Conservation (phyloP, 2,888 invertebrate species). For the Drosophila buzzatii region DNA sequence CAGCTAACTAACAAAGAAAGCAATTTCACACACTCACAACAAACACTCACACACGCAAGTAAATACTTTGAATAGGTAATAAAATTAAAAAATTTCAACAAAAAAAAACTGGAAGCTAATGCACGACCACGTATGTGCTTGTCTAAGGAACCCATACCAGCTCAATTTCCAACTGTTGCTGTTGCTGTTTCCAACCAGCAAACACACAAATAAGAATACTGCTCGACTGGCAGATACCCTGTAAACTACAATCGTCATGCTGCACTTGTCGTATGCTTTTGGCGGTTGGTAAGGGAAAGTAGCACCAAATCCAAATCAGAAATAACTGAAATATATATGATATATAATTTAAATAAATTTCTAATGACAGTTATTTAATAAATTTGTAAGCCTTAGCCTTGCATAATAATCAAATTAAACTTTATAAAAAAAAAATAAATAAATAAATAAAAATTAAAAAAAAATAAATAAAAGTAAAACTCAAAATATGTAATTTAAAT, state of each 20-base stretch:
- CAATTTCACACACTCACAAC: slow-evolving; percentile 39
- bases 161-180: slow-evolving; percentile 1
- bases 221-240: neutral
- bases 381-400: too few species aligned
- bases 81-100: slow-evolving; percentile 32
- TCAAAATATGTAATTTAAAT: too few species aligned
- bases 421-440: too few species aligned
- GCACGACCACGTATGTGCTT: slow-evolving; percentile 13
- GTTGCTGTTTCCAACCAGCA: slow-evolving; percentile 4
- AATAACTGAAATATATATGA: too few species aligned
- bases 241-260: neutral
- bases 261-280: neutral
- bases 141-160: slow-evolving; percentile 11
- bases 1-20: slow-evolving; percentile 53
- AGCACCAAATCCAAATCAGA: too few species aligned
- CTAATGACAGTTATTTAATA: too few species aligned
- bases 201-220: neutral
- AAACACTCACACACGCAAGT: slow-evolving; percentile 13
- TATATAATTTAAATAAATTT: too few species aligned
- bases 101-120: slow-evolving; percentile 22
- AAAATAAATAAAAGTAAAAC: too few species aligned
- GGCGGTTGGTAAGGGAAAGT: too few species aligned
- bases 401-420: too few species aligned
- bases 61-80: slow-evolving; percentile 33
- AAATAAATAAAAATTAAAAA: too few species aligned